Evolutionary conservation across 2,113 vertebrate species (phyloP), one percentile per base, ranked within the genome.

Genomic region (Pelmatolapia mariae): DNA sequence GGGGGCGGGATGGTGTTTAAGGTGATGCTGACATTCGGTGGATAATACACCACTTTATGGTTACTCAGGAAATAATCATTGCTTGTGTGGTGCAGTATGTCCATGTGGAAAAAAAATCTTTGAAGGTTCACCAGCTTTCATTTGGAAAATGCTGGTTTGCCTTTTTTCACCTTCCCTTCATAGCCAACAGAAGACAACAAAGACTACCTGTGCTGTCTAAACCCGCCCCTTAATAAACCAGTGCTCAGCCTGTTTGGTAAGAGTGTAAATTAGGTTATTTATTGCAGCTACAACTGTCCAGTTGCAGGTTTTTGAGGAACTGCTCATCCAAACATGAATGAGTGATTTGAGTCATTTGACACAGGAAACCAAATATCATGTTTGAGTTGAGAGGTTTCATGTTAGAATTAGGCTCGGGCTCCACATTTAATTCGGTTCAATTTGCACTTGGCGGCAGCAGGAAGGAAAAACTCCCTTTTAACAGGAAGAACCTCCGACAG

Each of bases 11-110:
- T 38, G 47, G 31, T 63, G 57, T n/a, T 85, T 78, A 61, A 81
- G 91, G 89, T 90, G 89, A 93, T 73, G 80, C 63, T 84, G 87
- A 38, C 84, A 22, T 89, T 78, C 19, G 8, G 29, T 57, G 87
- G 80, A 87, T 85, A 85, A 89, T 38, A 12, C 88, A 89, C n/a
- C 36, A 33, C 87, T 90, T 85, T 61, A 29, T 83, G 29, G 53
- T 26, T 59, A 45, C 57, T 87, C 71, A 11, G 73, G 66, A 93
- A 88, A 85, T 66, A 66, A 88, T 87, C 78, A 11, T 66, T 83
- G 56, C 78, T 90, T 76, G 79, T 81, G 78, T 56, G 79, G 86
- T n/a, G 52, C 82, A 71, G 4, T 7, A n/a, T 61, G 43, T 83
- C 47, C 19, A 16, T 18, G 80, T n/a, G 47, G 22, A 9, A 26